These are phyloP conservation scores for Bubo blakistoni DNA, from an alignment of 2,113 vertebrate genomes.

Conservation along the genomic window DNA sequence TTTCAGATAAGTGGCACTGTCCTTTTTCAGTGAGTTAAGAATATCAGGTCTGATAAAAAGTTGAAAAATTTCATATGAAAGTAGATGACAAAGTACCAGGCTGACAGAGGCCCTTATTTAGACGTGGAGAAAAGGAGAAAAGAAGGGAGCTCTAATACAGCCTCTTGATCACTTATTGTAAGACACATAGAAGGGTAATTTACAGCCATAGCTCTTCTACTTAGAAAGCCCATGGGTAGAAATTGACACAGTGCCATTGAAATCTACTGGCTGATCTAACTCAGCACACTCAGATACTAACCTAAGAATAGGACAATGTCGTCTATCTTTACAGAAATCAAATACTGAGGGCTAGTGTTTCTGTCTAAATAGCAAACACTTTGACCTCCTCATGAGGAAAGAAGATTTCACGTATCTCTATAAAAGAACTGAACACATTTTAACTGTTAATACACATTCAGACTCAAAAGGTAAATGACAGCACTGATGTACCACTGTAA, in stretches of 20 bases:
- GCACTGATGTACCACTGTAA: background rate
- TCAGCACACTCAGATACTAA: background rate
- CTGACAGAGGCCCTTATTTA: background rate
- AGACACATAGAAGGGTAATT: background rate
- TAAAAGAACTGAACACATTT: background rate
- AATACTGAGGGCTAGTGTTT: background rate
- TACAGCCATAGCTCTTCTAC: background rate
- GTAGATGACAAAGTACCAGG: background rate
- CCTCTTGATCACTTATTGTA: background rate
- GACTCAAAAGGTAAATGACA: background rate
- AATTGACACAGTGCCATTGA: background rate
- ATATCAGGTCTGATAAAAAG: background rate
- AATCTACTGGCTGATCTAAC: background rate
- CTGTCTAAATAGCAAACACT: background rate
- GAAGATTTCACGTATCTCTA: background rate
- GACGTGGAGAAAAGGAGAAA: background rate
- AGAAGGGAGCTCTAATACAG: background rate
- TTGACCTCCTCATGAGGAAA: background rate
- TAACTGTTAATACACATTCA: background rate
- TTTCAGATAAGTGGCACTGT: background rate
- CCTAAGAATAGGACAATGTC: background rate
- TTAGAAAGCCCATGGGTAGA: background rate
- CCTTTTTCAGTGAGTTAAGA: background rate
- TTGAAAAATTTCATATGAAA: constrained; percentile 3
- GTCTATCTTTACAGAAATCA: background rate